Percentiles rank a stretch among this genome's conserved stretches.
phyloP scores from a whole-genome alignment of 92 coral and sea anemone species.

The Scolanthus callimorphus region DNA sequence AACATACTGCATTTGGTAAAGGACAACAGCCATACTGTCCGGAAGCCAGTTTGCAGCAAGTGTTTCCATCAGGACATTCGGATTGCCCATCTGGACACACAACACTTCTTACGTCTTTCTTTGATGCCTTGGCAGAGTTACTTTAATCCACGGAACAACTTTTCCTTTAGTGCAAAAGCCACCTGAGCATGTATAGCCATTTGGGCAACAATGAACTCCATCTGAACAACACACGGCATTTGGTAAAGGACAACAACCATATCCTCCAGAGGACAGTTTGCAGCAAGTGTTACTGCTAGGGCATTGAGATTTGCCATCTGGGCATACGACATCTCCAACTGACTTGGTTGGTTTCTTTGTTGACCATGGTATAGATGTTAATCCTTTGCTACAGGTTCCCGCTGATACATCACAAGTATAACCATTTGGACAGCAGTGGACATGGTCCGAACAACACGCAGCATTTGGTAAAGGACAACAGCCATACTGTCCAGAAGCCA shows the following conservation, averaged over 20 bases:
- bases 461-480: constrained; percentile 65
- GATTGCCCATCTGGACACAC: constrained; percentile 52
- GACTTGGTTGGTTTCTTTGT: constrained; percentile 1
- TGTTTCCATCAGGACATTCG: constrained; percentile 51
- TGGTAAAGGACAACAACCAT: constrained; percentile 63
- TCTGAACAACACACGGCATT: constrained; percentile 65
- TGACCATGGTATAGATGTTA: not conserved
- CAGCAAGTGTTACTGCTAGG: constrained; percentile 70
- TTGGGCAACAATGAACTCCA: constrained; percentile 56
- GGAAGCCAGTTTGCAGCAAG: constrained; percentile 51
- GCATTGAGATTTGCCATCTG: constrained; percentile 42
- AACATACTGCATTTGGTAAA: constrained; percentile 61
- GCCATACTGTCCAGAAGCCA: constrained; percentile 43
- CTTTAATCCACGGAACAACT: not conserved
- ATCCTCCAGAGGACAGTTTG: constrained; percentile 37
- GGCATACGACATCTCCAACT: constrained; percentile 28
- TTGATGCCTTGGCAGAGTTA: constrained; percentile 5
- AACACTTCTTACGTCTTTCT: constrained; percentile 14
- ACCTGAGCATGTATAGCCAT: constrained; percentile 53
- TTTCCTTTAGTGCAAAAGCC: constrained; percentile 19
- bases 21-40: constrained; percentile 62
- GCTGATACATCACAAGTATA: constrained; percentile 37
- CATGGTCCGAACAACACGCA: constrained; percentile 41
- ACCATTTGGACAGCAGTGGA: constrained; percentile 60
- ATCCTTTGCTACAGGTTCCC: constrained; percentile 33